Percentiles rank a stretch among this genome's conserved stretches.
These are phyloP conservation scores for Spatula clypeata DNA, from an alignment of 2,797 vertebrate genomes.

Conservation along the genomic window DNA sequence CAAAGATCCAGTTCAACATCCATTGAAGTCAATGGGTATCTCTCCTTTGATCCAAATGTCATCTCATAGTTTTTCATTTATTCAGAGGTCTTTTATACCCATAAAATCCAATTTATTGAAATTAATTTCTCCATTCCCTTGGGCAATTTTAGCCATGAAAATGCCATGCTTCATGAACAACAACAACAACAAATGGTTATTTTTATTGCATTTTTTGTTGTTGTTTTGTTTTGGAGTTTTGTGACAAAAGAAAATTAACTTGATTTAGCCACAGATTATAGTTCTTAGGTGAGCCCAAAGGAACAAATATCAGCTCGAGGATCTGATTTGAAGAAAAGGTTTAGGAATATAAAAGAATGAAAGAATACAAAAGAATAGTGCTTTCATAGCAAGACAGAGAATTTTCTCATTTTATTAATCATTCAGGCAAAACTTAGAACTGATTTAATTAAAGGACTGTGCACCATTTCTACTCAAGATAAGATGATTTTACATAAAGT, in stretches of 20 bases:
- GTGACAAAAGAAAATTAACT: conserved; percentile 59
- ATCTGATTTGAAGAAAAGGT: conserved; percentile 33
- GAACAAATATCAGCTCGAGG: conserved; percentile 25
- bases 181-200: conserved; percentile 46
- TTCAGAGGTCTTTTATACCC: conserved; percentile 64
- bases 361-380: conserved; percentile 14
- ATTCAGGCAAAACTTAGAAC: conserved; percentile 55
- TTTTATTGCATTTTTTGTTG: conserved; percentile 64
- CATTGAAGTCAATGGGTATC: conserved; percentile 25
- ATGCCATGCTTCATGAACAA: conserved; percentile 59
- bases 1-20: conserved; percentile 44
- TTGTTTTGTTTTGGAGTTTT: conserved; percentile 31
- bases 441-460: conserved; percentile 69
- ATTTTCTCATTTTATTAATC: conserved; percentile 67
- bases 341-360: background rate
- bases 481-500: conserved; percentile 50
- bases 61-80: conserved; percentile 71
- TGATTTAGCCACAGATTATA: conserved; percentile 54
- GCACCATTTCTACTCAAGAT: conserved; percentile 34
- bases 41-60: conserved; percentile 72
- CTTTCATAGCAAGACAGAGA: conserved; percentile 23
- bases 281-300: conserved; percentile 49
- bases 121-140: conserved; percentile 79
- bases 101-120: conserved; percentile 80
- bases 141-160: conserved; percentile 71